A percentile compares a stretch with the other conserved stretches of the same genome.
Conservation (phyloP, 2,113 vertebrate species). For the Elanus axillaris region DNA sequence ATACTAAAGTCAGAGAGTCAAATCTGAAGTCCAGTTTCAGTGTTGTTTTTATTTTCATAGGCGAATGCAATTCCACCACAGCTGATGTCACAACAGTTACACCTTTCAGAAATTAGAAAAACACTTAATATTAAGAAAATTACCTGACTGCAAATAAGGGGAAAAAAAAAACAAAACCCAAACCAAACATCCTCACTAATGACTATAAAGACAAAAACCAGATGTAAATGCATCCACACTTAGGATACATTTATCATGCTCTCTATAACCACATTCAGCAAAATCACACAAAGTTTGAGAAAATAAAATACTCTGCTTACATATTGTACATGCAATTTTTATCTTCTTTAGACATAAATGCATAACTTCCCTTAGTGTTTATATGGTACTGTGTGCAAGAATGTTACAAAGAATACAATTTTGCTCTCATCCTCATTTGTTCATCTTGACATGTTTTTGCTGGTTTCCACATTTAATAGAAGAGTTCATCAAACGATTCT, state of each 20-base stretch:
- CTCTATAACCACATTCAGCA: background rate
- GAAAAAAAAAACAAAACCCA: background rate
- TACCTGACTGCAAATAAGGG: background rate
- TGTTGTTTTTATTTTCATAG: conserved; percentile 79
- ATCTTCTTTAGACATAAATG: background rate
- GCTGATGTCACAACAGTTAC: conserved; percentile 89
- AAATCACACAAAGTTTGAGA: background rate
- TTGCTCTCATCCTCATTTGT: background rate
- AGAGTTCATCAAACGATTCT: background rate
- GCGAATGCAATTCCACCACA: conserved; percentile 86
- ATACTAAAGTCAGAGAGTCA: conserved; percentile 86
- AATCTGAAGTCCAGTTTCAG: conserved; percentile 89
- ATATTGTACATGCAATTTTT: background rate
- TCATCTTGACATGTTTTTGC: background rate
- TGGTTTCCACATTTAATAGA: background rate
- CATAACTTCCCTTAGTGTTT: background rate
- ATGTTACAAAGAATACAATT: background rate
- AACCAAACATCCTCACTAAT: background rate
- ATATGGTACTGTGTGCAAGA: accelerated
- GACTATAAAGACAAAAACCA: background rate
- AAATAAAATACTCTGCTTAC: background rate
- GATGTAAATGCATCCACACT: background rate
- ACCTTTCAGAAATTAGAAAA: conserved; percentile 68
- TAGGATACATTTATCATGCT: background rate
- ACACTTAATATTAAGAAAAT: background rate